Evolutionary conservation across 2,888 invertebrate genomes (phyloP), one percentile per base, ranked within the genome.

Genomic region (Perizoma affinitatum): DNA sequence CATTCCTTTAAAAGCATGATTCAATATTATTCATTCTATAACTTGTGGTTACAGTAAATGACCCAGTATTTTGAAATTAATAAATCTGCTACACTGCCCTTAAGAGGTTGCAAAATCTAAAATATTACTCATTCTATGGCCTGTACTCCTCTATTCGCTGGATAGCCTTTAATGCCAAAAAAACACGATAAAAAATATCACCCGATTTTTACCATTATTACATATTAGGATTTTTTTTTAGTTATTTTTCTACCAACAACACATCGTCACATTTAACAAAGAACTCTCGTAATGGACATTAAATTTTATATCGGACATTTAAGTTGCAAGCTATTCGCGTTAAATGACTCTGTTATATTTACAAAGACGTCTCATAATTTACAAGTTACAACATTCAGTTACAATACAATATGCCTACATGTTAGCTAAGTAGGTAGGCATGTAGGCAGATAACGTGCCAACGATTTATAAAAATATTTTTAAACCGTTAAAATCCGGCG

Each of bases 311-410:
- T 67, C 61, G 63, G 53, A 62, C 64, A 41, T 62, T 69, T 66
- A 47, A 58, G 55, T 65, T 63, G 69, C 66, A 56, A 62, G 55
- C 58, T 63, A 56, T 69, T 72, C 62, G 63, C 69, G 64, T 67
- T 67, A 62, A 66, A 54, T 61, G 54, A 58, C 63, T 66, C 65
- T 64, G 58, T 50, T 56, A 62, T 68, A 72, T 71, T 67, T 72
- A 74, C 74, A 73, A 72, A 68, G 63, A 64, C 64, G 70, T 70
- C 64, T 70, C 62, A 65, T 72, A 74, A 71, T 65, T 74, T 69
- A 70, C 69, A 58, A 66, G 65, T 67, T 66, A 60, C 54, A 56
- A 64, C 46, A 55, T 46, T 53, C 48, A 53, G 56, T 46, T 45
- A 43, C 59, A 50, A 38, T 50, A 58, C 55, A 52, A 63, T 57